Evolutionary conservation across 2,797 vertebrate genomes (phyloP), one percentile per base, ranked within the genome.

Genomic region (Oceanodroma leucorhoa): DNA sequence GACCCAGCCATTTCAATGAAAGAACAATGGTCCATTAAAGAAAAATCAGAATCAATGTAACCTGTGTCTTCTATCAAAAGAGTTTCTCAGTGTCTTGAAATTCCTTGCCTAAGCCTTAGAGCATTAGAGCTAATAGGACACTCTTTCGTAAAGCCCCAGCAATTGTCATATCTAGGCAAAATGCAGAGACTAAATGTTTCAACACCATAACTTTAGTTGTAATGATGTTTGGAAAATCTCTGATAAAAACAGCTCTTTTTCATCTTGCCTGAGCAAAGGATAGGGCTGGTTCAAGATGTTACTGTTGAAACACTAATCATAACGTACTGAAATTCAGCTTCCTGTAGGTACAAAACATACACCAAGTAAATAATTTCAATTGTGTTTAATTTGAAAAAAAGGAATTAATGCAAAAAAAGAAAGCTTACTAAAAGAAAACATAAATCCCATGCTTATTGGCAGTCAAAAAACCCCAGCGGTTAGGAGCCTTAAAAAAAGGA

Each of bases 331-430:
- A 82, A 51, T 89, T 82, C 5, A 82, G 38, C 46, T 57, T 84
- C 22, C 19, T 71, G 2, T 41, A 23, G 22, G 15, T 41, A 69
- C 32, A 84, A 54, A 82, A 55, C 26, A 17, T 34, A n/a, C 7
- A 85, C 1, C 12, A 80, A 84, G 82, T 45, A 92, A 93, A 84
- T 50, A 38, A 82, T 48, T 76, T 62, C 7, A 80, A 30, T 3
- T 66, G 21, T 9, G 36, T 14, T 84, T 65, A 57, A 57, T 71
- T n/a, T 3, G 7, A 7, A 80, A 85, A 85, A 87, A 69, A 21
- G 0, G 1, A 60, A 54, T 27, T 30, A 41, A 27, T 13, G 12
- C 45, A 10, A n/a, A 46, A 20, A 3, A 38, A 40, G 1, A 27
- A 89, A 58, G 11, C 3, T 3, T 32, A n/a, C 14, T 71, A 27